Evolutionary conservation across 2,888 invertebrate species (phyloP).

Genomic region (Heliconius sara): DNA sequence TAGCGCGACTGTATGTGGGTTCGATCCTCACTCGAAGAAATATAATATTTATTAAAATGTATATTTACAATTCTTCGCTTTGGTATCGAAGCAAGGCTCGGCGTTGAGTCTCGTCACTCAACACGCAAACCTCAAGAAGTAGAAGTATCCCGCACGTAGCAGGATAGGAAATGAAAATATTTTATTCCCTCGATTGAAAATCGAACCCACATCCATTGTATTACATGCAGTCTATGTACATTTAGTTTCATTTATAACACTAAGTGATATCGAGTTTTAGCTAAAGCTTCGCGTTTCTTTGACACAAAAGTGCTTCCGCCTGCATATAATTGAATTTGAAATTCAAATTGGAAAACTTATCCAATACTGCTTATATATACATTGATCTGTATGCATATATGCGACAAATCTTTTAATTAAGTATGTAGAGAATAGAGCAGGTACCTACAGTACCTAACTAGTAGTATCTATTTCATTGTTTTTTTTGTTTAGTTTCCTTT

Average conservation of each 20-base stretch:
- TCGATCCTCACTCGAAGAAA: too few relatives aligned
- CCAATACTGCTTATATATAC: constrained; percentile 31
- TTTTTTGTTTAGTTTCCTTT: too few relatives aligned
- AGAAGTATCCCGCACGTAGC: too few relatives aligned
- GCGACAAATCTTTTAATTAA: background rate
- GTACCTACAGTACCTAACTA: too few relatives aligned
- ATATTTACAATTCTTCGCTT: too few relatives aligned
- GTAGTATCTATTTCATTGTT: too few relatives aligned
- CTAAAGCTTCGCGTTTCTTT: constrained; percentile 37
- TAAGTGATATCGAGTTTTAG: constrained; percentile 36
- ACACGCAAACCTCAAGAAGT: too few relatives aligned
- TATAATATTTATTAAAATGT: too few relatives aligned
- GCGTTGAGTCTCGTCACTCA: too few relatives aligned
- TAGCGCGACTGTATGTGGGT: too few relatives aligned
- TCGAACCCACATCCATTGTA: background rate
- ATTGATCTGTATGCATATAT: background rate
- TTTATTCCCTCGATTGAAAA: background rate
- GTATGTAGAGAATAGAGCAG: too few relatives aligned
- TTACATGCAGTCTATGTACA: background rate
- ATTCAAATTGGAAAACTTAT: constrained; percentile 40
- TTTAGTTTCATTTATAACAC: constrained; percentile 29
- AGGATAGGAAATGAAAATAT: background rate
- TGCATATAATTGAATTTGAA: constrained; percentile 41
- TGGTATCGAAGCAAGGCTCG: too few relatives aligned
- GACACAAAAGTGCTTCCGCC: constrained; percentile 35